Evolutionary conservation across 2,888 invertebrate species (phyloP).

Genomic region (Vesta saturnalis): DNA sequence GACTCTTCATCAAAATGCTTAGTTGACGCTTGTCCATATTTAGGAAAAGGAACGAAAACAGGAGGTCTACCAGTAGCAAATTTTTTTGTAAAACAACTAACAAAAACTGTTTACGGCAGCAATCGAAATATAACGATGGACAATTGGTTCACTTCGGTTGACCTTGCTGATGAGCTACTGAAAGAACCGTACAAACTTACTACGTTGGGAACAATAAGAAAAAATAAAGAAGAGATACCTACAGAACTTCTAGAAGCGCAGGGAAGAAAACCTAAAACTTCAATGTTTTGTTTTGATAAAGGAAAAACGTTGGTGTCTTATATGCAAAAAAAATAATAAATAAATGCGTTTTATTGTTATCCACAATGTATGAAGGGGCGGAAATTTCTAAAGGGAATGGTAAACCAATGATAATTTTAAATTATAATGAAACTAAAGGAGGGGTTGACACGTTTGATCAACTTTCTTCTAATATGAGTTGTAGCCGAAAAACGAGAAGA

Average conservation of each 20-base stretch:
- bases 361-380: constrained; percentile 13
- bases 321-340: constrained; percentile 31
- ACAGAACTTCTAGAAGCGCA: constrained; percentile 42
- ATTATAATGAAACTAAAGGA: too few species aligned
- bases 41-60: background rate
- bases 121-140: background rate
- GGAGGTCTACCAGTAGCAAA: too few species aligned
- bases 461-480: too few species aligned
- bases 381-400: too few species aligned
- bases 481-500: too few species aligned
- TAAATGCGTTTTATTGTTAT: constrained; percentile 29
- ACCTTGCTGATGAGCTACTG: constrained; percentile 48
- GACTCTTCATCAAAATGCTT: background rate
- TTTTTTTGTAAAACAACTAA: constrained; percentile 23
- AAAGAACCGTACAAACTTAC: constrained; percentile 52
- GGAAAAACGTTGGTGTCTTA: constrained; percentile 25
- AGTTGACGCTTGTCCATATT: background rate
- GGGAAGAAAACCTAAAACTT: background rate
- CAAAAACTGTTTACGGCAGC: background rate
- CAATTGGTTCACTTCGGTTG: constrained; percentile 51
- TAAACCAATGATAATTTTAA: too few species aligned
- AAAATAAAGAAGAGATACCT: constrained; percentile 54
- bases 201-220: constrained; percentile 50
- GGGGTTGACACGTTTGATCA: too few species aligned
- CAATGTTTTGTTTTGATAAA: constrained; percentile 29